Evolutionary conservation across 2,113 vertebrate species (phyloP).

Genomic region (Ellobius talpinus): DNA sequence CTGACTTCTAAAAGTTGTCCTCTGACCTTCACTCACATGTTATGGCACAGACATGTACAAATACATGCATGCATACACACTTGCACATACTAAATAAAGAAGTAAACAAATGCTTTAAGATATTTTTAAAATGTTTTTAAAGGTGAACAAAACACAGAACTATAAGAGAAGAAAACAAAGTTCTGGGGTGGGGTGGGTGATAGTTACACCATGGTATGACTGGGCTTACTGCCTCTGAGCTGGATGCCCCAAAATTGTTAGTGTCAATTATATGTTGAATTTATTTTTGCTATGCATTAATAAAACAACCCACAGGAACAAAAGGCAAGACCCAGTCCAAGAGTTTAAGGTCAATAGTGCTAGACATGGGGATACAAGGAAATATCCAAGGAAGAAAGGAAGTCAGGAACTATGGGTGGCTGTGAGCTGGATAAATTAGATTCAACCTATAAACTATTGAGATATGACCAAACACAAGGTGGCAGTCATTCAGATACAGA

Average conservation of each 20-base stretch:
- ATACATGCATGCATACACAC: background rate
- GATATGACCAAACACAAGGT: too few species aligned
- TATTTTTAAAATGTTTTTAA: background rate
- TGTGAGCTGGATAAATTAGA: background rate
- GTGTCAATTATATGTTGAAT: too few species aligned
- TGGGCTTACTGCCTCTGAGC: too few species aligned
- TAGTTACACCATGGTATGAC: rapidly evolving
- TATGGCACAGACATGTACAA: background rate
- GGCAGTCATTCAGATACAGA: background rate
- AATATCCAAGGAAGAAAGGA: too few species aligned
- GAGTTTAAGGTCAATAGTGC: background rate
- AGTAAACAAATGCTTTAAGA: background rate
- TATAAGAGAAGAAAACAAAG: background rate
- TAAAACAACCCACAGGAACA: background rate
- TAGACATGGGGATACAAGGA: background rate
- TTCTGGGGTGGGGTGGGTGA: too few species aligned
- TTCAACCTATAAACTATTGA: background rate
- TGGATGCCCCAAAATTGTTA: background rate
- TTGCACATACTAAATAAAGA: background rate
- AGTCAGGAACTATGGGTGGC: too few species aligned
- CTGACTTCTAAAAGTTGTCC: background rate
- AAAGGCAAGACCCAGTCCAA: background rate
- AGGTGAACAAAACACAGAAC: background rate
- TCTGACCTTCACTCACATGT: background rate
- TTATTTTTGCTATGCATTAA: background rate